Conservation (phyloP, 2,888 invertebrate species). For the Drosophila paucipuncta region DNA sequence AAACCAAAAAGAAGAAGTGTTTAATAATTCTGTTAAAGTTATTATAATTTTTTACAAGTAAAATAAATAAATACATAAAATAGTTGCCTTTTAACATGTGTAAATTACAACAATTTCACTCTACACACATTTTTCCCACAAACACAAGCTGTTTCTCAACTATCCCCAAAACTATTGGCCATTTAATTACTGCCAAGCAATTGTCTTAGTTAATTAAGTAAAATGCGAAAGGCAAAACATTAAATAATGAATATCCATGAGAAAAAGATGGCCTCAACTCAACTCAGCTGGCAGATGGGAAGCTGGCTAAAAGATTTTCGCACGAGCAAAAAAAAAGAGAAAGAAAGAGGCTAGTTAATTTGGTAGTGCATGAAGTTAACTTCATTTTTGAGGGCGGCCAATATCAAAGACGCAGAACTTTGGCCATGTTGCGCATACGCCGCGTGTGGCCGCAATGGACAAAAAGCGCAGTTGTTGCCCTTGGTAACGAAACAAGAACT, state of each 20-base stretch:
- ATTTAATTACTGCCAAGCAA: conserved; percentile 50
- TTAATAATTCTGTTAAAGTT: neutral
- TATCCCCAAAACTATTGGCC: conserved; percentile 1
- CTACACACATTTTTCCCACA: neutral
- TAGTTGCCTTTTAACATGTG: neutral
- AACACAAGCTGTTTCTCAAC: conserved; percentile 30
- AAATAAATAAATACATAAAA: neutral
- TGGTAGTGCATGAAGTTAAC: conserved; percentile 74
- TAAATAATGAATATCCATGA: conserved; percentile 62
- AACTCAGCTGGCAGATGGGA: conserved; percentile 50
- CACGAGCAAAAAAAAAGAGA: conserved; percentile 43
- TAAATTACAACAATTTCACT: neutral
- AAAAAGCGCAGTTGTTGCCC: conserved; percentile 56
- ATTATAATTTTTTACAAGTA: neutral
- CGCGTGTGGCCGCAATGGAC: conserved; percentile 67
- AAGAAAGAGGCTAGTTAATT: conserved; percentile 52
- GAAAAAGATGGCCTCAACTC: conserved; percentile 48
- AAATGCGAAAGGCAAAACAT: conserved; percentile 7
- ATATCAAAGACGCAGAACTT: conserved; percentile 71
- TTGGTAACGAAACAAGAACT: conserved; percentile 31
- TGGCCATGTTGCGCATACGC: conserved; percentile 75
- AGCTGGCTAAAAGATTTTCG: conserved; percentile 66
- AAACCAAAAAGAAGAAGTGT: neutral
- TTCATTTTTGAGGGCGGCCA: conserved; percentile 62
- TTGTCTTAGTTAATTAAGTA: conserved; percentile 58